phyloP scores from a whole-genome alignment of 1,140 invertebrate genomes.

The Augochlora pura region DNA sequence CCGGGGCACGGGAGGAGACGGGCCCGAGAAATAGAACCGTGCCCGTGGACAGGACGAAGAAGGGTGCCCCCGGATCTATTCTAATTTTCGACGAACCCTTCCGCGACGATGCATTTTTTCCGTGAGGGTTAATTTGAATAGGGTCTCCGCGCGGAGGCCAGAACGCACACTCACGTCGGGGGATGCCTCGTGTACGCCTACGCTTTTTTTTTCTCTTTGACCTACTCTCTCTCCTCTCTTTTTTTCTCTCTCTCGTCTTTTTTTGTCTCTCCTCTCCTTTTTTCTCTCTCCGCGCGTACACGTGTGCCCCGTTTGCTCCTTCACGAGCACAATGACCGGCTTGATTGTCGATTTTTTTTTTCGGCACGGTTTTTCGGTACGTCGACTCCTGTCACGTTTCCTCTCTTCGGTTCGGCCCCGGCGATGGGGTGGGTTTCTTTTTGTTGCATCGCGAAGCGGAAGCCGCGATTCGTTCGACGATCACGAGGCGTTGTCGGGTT shows the following conservation, averaged over 20 bases:
- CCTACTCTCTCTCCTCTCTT: constrained; percentile 11
- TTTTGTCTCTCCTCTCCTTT: constrained; percentile 28
- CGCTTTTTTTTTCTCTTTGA: constrained; percentile 53
- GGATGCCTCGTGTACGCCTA: constrained; percentile 70
- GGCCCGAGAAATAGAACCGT: no score
- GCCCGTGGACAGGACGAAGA: background rate
- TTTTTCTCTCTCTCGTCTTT: constrained; percentile 15
- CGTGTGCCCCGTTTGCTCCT: constrained; percentile 32
- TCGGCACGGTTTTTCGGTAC: background rate
- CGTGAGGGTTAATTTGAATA: constrained; percentile 79
- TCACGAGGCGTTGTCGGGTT: background rate
- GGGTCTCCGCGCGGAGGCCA: constrained; percentile 42
- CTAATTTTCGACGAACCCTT: constrained; percentile 72
- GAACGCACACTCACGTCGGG: constrained; percentile 33
- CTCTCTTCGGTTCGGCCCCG: background rate
- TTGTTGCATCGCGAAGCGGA: background rate
- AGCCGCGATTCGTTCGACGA: background rate
- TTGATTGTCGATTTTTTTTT: constrained; percentile 5
- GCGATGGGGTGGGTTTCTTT: background rate
- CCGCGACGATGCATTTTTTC: constrained; percentile 67
- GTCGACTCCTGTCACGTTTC: background rate
- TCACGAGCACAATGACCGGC: constrained; percentile 17
- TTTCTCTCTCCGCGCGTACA: background rate
- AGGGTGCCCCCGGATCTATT: constrained; percentile 59
- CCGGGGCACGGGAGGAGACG: constrained; percentile 54